Evolutionary conservation across 2,888 invertebrate species (phyloP), one percentile per base, ranked within the genome.

Genomic region (Pyrrhosoma nymphula): DNA sequence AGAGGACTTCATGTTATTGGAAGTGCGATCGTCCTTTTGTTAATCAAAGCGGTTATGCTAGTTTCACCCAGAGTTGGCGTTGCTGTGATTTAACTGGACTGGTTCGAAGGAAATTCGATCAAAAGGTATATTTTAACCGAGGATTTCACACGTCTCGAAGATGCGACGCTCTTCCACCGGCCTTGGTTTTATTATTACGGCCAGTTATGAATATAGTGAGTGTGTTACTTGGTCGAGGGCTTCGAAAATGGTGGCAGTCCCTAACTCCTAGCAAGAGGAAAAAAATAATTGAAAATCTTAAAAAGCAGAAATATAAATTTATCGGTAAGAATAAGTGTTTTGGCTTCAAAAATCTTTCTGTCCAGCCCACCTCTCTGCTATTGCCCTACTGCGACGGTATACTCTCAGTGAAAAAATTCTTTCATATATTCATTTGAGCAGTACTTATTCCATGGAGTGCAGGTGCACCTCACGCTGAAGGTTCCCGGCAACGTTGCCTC

Each of bases 211-310:
- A 97, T 95, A 39, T 97, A 56, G 96, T 96, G 3, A 96, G 97
- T 3, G 96, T 97, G 23, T 20, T 97, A 18, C 96, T 96, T 95
- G 97, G 96, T 56, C 96, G 97, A 95, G 96, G 96, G 56, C 96
- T 97, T 90, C 96, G 97, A 95, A 97, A 96, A 96, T 97, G 97
- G 97, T 97, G 97, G 97, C 95, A 96, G 90, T 96, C 96, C 56
- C 96, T 97, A 95, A 96, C 97, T 8, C 96, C 96, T 0, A 96
- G 96, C 75, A 96, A 97, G 96, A 96, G 96, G 95, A 96, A 96
- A 60, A 95, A 96, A 39, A 96, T 96, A 95, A 96, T 95, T 63
- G 95, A 95, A 75, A 93, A 93, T 69, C 18, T 93, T n/a, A 93
- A 93, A 69, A 93, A 47, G 69, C 39, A 93, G 23, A 63, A 47